Evolutionary conservation across 2,797 vertebrate genomes (phyloP), one percentile per base, ranked within the genome.

Genomic region (Liasis olivaceus): DNA sequence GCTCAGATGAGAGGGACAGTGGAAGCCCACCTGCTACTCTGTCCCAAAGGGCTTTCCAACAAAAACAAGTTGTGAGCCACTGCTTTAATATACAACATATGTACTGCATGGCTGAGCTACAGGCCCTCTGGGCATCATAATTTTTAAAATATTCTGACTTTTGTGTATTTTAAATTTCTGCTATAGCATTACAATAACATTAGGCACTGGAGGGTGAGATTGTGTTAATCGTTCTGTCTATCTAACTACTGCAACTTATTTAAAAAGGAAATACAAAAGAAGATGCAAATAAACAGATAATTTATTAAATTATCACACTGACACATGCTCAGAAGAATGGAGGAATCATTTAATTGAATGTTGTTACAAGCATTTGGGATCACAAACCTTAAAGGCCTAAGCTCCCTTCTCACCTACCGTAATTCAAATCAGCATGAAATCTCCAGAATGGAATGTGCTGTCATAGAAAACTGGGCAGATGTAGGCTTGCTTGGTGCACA

Each of bases 21-120:
- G 89, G 66, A 90, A 85, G 92, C 85, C 84, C 92, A 90, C 89
- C 92, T 93, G 92, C 89, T 90, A 88, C 91, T 90, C 89, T 77
- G 72, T 90, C 89, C 92, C 92, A 93, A 88, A 93, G 85, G 89
- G 24, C 59, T 64, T 84, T 91, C 92, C 92, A 93, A 93, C 89
- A 93, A 91, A 93, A 93, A 93, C 89, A 93, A 93, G 64, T 90
- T 90, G 69, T 91, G 96, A 96, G 94, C 95, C 94, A 88, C n/a
- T 89, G 86, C 91, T 95, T 96, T 96, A 97, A 97, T 97, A 95
- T 95, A 95, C 89, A 96, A 94, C 96, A 97, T 89, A 96, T 96
- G 96, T 95, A 95, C 93, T 93, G 94, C 85, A 92, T 0, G 51
- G 93, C 92, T 95, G 92, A 96, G 92, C 95, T 95, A 93, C 91